These are phyloP conservation scores for Whitmania pigra DNA, from an alignment of 1,140 invertebrate species.

Conservation along the genomic window DNA sequence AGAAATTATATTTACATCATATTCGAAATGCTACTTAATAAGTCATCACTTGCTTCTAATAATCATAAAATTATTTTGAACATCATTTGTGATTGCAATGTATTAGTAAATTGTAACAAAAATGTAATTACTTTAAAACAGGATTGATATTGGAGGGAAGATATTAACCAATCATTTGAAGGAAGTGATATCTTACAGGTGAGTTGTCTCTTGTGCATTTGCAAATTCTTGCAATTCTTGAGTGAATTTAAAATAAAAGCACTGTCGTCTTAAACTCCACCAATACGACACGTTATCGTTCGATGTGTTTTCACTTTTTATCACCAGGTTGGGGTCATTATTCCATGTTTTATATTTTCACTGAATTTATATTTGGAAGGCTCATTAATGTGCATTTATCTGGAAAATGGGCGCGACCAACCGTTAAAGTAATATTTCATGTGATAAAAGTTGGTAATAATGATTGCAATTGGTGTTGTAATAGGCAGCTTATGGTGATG, in stretches of 20 bases:
- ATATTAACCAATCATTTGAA: conserved; percentile 94
- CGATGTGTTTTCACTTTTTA: not conserved
- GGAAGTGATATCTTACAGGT: conserved; percentile 81
- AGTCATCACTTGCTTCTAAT: too few species aligned
- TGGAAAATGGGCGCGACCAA: too few species aligned
- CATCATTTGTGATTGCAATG: too few species aligned
- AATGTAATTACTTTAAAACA: conserved; percentile 31
- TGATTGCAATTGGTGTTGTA: not conserved
- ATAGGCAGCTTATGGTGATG: conserved; percentile 86
- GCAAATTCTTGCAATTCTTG: not conserved
- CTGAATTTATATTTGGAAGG: too few species aligned
- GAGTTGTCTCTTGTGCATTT: not conserved
- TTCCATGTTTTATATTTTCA: too few species aligned
- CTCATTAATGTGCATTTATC: too few species aligned
- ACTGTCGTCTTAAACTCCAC: too few species aligned
- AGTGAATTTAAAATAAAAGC: not conserved
- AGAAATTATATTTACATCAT: too few species aligned
- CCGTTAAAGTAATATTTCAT: too few species aligned
- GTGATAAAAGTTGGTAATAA: not conserved
- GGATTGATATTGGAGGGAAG: conserved; percentile 93
- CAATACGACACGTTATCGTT: not conserved
- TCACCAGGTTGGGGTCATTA: too few species aligned
- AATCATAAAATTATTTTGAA: too few species aligned
- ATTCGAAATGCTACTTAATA: too few species aligned
- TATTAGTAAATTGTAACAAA: not conserved